A percentile compares a stretch with the other conserved stretches of the same genome.
phyloP scores from a whole-genome alignment of 2,888 invertebrate genomes.

The Unio delphinus region DNA sequence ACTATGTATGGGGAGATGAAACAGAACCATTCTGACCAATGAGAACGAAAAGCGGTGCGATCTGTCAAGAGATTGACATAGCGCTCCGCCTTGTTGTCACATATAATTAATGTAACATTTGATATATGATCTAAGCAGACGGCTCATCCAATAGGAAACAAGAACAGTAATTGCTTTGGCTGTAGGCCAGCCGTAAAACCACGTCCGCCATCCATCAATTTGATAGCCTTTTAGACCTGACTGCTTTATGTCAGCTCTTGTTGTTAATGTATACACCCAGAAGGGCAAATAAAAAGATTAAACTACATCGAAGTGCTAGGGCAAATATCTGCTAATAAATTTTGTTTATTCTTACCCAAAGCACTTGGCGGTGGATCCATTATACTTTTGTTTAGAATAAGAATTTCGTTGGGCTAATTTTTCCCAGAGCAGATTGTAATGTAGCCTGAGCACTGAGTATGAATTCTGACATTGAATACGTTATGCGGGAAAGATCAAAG shows the following conservation, averaged over 20 bases:
- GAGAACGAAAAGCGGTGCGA: too few species aligned
- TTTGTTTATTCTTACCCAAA: slow-evolving; percentile 15
- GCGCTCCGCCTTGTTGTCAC: slow-evolving; percentile 34
- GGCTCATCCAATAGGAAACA: slow-evolving; percentile 43
- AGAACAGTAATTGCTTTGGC: slow-evolving; percentile 45
- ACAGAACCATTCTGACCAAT: too few species aligned
- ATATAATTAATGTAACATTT: slow-evolving; percentile 34
- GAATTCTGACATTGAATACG: slow-evolving; percentile 17
- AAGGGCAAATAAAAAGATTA: slow-evolving; percentile 42
- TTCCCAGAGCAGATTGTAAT: too few species aligned
- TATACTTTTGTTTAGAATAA: not conserved
- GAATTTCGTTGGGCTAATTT: too few species aligned
- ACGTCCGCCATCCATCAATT: slow-evolving; percentile 40
- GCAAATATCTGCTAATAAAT: slow-evolving; percentile 30
- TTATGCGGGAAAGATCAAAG: slow-evolving; percentile 26
- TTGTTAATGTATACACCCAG: slow-evolving; percentile 43
- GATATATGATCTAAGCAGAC: slow-evolving; percentile 34
- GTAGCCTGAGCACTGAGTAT: not conserved
- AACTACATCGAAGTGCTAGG: slow-evolving; percentile 28
- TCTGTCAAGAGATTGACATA: not conserved
- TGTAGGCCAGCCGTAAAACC: slow-evolving; percentile 36
- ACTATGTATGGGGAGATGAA: too few species aligned
- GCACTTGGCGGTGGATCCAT: not conserved
- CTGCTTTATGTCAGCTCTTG: slow-evolving; percentile 40
- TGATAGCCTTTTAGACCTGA: slow-evolving; percentile 37